These are phyloP conservation scores for Coenobita brevimanus DNA, from an alignment of 1,140 invertebrate genomes.

Conservation along the genomic window DNA sequence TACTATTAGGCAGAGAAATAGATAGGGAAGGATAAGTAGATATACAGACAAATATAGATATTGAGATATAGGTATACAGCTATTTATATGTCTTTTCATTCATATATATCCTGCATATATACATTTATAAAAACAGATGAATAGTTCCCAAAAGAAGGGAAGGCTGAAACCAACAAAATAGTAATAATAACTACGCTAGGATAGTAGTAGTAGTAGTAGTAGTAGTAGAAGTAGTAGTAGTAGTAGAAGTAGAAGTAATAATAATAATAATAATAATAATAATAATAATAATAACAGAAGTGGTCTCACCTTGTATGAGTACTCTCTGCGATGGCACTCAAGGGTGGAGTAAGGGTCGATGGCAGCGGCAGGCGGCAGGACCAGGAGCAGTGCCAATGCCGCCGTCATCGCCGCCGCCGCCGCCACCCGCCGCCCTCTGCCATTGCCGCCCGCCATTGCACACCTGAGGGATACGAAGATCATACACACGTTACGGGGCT, in stretches of 20 bases:
- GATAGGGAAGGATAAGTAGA: neutral
- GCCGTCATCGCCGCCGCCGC: slow-evolving; percentile 3
- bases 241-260: no score
- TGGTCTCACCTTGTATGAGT: slow-evolving; percentile 73
- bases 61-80: no score
- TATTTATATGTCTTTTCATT: no score
- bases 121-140: no score
- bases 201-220: slow-evolving; percentile 21
- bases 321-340: slow-evolving; percentile 75
- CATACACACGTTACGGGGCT: neutral
- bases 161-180: no score
- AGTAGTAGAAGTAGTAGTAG: neutral
- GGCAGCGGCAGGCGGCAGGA: slow-evolving; percentile 27
- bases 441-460: slow-evolving; percentile 33
- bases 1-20: neutral
- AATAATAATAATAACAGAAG: no score
- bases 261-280: no score
- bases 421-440: neutral
- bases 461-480: neutral
- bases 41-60: no score
- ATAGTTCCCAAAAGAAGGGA: no score
- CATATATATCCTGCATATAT: no score
- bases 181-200: no score
- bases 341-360: slow-evolving; percentile 71
- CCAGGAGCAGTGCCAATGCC: slow-evolving; percentile 4